Evolutionary conservation across 2,888 invertebrate genomes (phyloP), one percentile per base, ranked within the genome.

Genomic region (Cybosia mesomella): DNA sequence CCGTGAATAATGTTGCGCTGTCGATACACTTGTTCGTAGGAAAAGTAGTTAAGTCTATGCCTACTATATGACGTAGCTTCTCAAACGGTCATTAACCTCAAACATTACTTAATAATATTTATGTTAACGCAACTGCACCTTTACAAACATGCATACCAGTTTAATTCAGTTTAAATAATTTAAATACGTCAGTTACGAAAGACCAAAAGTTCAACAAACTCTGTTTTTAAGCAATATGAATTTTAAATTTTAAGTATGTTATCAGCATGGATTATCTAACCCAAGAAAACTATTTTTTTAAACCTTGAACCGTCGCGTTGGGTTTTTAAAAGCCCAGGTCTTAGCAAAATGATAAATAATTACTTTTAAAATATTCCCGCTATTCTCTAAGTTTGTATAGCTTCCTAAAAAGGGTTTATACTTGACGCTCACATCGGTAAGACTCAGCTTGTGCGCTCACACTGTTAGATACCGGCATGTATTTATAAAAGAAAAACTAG

Each of bases 81-180:
- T 80, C 74, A 70, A 72, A 36, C 34, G 84, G 81, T 82, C 83
- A 74, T 82, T 84, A 78, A 82, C 77, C 81, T 81, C 66, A 11
- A 70, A 65, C 53, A 77, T 81, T 79, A 81, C 81, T 67, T 81
- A 81, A 81, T 77, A 80, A 68, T 77, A 43, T 79, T 75, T 75
- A 74, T 81, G 68, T 77, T 76, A 76, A 79, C 75, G 81, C 76
- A 79, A 81, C 81, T 81, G 75, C 81, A 79, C 81, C 81, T 81
- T 75, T 71, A 77, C 72, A 71, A 73, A 74, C 74, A 73, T 66
- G 72, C 71, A 75, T 79, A 75, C 81, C 74, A 77, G 80, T 78
- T 78, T 67, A 78, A 78, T 80, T 80, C 68, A 65, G 74, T 70
- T 80, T 74, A 77, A 77, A 74, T 77, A 70, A 79, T 81, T 81